A percentile compares a stretch with the other conserved stretches of the same genome.
phyloP scores from a whole-genome alignment of 2,797 vertebrate species.

The Microchirus variegatus region DNA sequence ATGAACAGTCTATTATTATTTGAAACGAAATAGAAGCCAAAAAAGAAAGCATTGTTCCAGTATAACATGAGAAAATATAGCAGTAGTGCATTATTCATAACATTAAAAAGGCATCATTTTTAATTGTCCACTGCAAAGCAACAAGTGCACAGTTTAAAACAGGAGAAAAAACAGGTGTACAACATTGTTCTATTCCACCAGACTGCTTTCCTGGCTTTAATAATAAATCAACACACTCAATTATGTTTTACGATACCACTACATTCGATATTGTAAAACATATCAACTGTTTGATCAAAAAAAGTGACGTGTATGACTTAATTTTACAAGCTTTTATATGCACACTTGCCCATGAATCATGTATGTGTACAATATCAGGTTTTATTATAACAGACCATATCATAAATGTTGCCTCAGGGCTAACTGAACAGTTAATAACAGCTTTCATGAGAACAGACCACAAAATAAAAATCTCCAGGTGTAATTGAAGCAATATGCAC shows the following conservation, averaged over 20 bases:
- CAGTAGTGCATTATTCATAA: not conserved
- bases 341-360: constrained; percentile 42
- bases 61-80: not conserved
- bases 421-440: constrained; percentile 39
- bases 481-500: constrained; percentile 49
- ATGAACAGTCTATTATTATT: no score
- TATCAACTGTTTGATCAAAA: constrained; percentile 11
- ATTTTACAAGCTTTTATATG: constrained; percentile 44
- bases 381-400: constrained; percentile 39
- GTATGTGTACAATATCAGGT: constrained; percentile 37
- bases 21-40: no score
- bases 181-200: constrained; percentile 13
- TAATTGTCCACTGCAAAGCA: not conserved
- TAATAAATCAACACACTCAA: constrained; percentile 21
- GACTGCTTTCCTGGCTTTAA: constrained; percentile 20
- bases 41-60: no score
- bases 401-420: constrained; percentile 29
- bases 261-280: constrained; percentile 9
- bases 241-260: constrained; percentile 30
- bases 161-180: constrained; percentile 8
- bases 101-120: not conserved
- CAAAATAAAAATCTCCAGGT: constrained; percentile 29
- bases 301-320: constrained; percentile 17
- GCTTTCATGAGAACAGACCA: constrained; percentile 24
- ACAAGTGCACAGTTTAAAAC: not conserved